Evolutionary conservation across 2,113 vertebrate genomes (phyloP), one percentile per base, ranked within the genome.

Genomic region (Hippocampus comes): DNA sequence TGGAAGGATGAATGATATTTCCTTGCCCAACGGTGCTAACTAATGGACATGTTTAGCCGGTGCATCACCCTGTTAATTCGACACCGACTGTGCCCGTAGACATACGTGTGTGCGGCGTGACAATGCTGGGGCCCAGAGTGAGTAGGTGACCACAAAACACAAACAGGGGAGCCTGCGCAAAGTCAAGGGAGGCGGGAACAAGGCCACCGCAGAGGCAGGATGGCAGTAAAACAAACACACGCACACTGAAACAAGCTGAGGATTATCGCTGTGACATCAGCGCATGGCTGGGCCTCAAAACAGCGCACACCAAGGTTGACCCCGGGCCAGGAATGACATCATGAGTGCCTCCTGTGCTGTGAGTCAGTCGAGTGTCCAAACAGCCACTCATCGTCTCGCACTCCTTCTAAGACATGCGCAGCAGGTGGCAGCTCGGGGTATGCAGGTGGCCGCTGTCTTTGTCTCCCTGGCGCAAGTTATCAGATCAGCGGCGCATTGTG

Each of bases 301-400:
- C 72, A 72, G 76, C 82, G 74, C 72, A 74, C 65, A 81, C 68
- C 57, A 68, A 38, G 76, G 15, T 69, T 79, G 77, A 88, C 76
- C 79, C 67, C 53, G 17, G 77, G 79, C 81, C 82, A 82, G 84
- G 27, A 55, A 76, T 89, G 83, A 89, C 85, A 87, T 90, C 83
- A 88, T 83, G 73, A 80, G 73, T 75, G 83, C 73, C 82, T 72
- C 72, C 78, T 74, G 74, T 63, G 68, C 61, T 60, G 73, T 80
- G 86, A 87, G 78, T 90, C 82, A 86, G 78, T 46, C n/a, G 25
- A 66, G 63, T 66, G 63, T 48, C 46, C 64, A 51, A 60, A 63
- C 30, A 14, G 11, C 18, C 48, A 21, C 34, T 15, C 38, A 38
- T 60, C 10, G 73, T n/a, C 63, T 41, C 70, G 72, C 6, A 64